These are phyloP conservation scores for Gadopsis marmoratus DNA, from an alignment of 2,797 vertebrate genomes.

Conservation along the genomic window DNA sequence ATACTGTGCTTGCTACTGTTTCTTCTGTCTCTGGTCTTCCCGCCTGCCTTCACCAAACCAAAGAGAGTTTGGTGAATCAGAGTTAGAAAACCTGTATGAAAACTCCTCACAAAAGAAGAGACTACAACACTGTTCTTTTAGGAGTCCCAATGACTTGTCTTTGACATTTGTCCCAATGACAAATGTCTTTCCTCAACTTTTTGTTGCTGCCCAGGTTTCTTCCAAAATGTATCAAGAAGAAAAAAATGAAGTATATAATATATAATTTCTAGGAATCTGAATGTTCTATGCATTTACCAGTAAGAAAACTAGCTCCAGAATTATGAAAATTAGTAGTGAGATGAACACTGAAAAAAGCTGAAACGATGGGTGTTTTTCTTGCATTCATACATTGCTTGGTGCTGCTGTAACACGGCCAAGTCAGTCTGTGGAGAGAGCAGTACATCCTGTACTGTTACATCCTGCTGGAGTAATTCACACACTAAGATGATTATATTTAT, in stretches of 20 bases:
- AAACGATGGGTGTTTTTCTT: background rate
- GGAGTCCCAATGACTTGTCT: background rate
- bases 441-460: background rate
- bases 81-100: too few relatives aligned
- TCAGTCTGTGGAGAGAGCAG: background rate
- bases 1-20: too few relatives aligned
- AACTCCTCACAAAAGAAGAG: background rate
- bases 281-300: background rate
- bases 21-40: too few relatives aligned
- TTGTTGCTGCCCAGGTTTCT: too few relatives aligned
- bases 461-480: background rate
- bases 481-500: slow-evolving; percentile 14
- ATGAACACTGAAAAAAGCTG: background rate
- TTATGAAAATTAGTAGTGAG: background rate
- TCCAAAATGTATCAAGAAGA: too few relatives aligned
- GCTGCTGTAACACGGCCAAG: slow-evolving; percentile 7
- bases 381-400: background rate
- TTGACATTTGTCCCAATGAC: too few relatives aligned
- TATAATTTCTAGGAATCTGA: background rate
- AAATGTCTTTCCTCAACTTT: too few relatives aligned
- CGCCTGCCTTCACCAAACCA: too few relatives aligned
- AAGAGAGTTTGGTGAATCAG: too few relatives aligned
- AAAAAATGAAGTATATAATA: background rate
- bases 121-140: background rate
- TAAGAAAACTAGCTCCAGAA: background rate